Evolutionary conservation across 2,888 invertebrate genomes (phyloP), one percentile per base, ranked within the genome.

Genomic region (Odiellus spinosus): DNA sequence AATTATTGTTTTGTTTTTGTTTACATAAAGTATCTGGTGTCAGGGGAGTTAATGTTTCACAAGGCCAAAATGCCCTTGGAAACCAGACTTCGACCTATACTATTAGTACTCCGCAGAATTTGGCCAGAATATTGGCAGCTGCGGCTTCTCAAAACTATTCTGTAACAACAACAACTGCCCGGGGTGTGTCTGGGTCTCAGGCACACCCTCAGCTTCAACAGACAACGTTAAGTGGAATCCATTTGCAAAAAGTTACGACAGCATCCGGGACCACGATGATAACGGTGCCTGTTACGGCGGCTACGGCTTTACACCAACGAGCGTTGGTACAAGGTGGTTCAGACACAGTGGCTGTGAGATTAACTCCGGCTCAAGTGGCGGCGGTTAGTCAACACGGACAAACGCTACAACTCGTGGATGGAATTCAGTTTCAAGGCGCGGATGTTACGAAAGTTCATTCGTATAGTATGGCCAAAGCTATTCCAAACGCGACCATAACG

Each of bases 361-460:
- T 52, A 19, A 26, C 52, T 14, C 45, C 49, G 14, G 21, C 45
- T 11, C 38, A 44, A 11, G n/a, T 39, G 12, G 40, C 39, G 4
- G 15, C 42, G n/a, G 18, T 32, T 2, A 33, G 33, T 3, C 18
- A 36, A 12, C 47, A 41, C 11, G 47, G 47, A 18, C 41, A 44
- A 6, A 45, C 47, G 47, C 32, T 49, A 14, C 34, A 48, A 11
- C 45, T 46, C 18, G 35, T 48, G 8, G 19, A 45, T 2, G 40
- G 46, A 34, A 39, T 36, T 17, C 21, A 46, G 11, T 35, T 44
- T 14, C 44, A 41, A 8, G 39, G 46, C 15, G 47, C 38, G 34
- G 49, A 52, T 41, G 52, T 52, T 3, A 49, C 49, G 2, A 49
- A 47, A 45, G 52, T 52, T 38, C 52, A 52, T 45, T 52, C 52